Conservation (phyloP, 2,888 invertebrate genomes). For the Carpatolechia fugitivella region DNA sequence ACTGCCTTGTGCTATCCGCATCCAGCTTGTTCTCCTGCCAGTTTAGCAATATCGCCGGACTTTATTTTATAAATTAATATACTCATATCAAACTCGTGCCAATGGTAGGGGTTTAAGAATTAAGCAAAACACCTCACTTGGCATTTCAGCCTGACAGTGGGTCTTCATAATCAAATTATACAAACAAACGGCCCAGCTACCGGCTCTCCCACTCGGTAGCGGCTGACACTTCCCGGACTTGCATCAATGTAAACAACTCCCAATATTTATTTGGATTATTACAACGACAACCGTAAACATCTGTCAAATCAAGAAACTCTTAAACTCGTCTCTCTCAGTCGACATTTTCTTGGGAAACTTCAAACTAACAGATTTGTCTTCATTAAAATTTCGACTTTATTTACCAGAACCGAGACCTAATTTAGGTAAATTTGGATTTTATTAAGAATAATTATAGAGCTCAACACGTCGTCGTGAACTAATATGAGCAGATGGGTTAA, state of each 20-base stretch:
- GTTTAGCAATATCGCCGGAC: too few species aligned
- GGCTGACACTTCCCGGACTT: constrained; percentile 38
- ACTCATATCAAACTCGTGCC: too few species aligned
- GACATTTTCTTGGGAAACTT: constrained; percentile 13
- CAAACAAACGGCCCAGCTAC: constrained; percentile 34
- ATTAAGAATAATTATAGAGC: constrained; percentile 23
- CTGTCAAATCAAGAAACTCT: constrained; percentile 50
- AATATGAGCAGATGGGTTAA: constrained; percentile 13
- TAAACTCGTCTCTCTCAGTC: constrained; percentile 37
- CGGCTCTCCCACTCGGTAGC: constrained; percentile 16
- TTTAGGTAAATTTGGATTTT: constrained; percentile 19
- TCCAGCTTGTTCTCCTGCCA: too few species aligned
- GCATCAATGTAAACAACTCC: constrained; percentile 53
- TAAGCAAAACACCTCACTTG: neutral
- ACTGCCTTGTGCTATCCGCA: too few species aligned
- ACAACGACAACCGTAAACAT: constrained; percentile 50
- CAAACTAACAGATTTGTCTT: constrained; percentile 14
- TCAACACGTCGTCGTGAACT: constrained; percentile 22
- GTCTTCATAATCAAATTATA: constrained; percentile 40
- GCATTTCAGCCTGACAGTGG: constrained; percentile 3
- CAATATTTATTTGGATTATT: constrained; percentile 60
- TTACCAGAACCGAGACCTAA: constrained; percentile 17
- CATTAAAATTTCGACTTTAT: constrained; percentile 24
- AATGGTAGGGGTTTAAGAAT: neutral
- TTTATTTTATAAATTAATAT: too few species aligned